Base-by-base conservation (phyloP, 2,888 invertebrate species). In the Xylota segnis region DNA sequence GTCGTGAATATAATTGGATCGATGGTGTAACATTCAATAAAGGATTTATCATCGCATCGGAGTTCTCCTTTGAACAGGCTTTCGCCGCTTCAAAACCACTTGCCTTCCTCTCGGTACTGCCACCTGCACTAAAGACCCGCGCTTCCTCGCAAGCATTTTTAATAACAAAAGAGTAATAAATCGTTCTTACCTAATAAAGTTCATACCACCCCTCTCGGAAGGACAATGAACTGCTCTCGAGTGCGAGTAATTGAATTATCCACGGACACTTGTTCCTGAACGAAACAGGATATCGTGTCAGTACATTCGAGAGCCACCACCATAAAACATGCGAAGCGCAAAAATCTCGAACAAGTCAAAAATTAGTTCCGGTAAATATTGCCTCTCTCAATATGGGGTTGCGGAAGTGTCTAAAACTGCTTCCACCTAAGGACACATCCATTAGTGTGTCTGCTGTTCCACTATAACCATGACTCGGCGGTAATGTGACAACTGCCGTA, bases 201-300 rank as follows among this genome's bases (percentile, higher is more conserved):
- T 23, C 50, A 65, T 32, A 16, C 68, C n/a, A 23, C 47, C 32
- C 32, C 7, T 2, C n/a, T 18, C 18, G 37, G 9, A 16, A 37
- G 56, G 66, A 72, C 56, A 59, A 61, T 82, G 43, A 86, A 90
- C 89, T 89, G 84, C 89, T 89, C 88, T 90, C 82, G 23, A 77
- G 76, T 86, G 90, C 89, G 89, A 89, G 87, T 89, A 91, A 91
- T 91, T 89, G 83, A 79, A 90, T 91, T 91, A 89, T 90, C 87
- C 78, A 90, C 90, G 91, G 90, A 89, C 91, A 91, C 92, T 91
- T 91, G 91, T 90, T 76, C 71, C 45, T 23, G 58, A 83, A 66
- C 16, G 61, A 43, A 78, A 68, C 83, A 74, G 56, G 81, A 66
- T 77, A 71, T 65, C 43, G 4, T 50, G 66, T 58, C 56, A 56